Base-by-base conservation (phyloP, 1,140 invertebrate genomes). In the Drosophila neocordata region DNA sequence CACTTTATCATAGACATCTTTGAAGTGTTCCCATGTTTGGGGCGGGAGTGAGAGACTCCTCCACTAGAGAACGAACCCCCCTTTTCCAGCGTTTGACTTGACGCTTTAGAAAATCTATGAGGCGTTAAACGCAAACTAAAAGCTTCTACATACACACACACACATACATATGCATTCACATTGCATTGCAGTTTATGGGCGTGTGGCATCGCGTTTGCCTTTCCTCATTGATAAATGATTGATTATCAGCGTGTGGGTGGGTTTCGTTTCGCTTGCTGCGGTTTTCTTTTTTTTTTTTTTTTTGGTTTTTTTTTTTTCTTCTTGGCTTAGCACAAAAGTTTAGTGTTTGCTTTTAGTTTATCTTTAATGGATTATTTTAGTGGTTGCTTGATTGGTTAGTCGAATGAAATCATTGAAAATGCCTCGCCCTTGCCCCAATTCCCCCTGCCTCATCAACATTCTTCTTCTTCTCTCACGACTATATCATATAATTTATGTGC, bases 81-180 rank as follows among this genome's bases (percentile, higher is more conserved):
- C 55, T 37, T 41, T 6, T 1, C 24, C 11, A 31, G 41, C 68
- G 13, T 38, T 41, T 66, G 41, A 57, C 51, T 52, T 63, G 62
- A 63, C 69, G 81, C 77, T 85, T 87, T 85, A 69, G 69, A 65
- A 65, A 88, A 65, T 77, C 83, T 67, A 77, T 88, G 84, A 88
- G 83, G 83, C 83, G 83, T 88, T 88, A 88, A 88, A 84, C 83
- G 79, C 83, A 88, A 88, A 77, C 83, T 88, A 88, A 88, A 88
- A 88, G 83, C 83, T 88, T 67, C 38, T 53, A 68, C 59, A 74
- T 8, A 48, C 41, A 48, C 59, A 27, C 59, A 9, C 59, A 51
- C 18, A 34, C 9, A 41, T 9, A 37, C 64, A 53, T 18, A 37
- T 35, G 48, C 8, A 68, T 11, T 53, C 13, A 44, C 41, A 48